Evolutionary conservation across 2,888 invertebrate genomes (phyloP), one percentile per base, ranked within the genome.

Genomic region (Cephus pulcher): DNA sequence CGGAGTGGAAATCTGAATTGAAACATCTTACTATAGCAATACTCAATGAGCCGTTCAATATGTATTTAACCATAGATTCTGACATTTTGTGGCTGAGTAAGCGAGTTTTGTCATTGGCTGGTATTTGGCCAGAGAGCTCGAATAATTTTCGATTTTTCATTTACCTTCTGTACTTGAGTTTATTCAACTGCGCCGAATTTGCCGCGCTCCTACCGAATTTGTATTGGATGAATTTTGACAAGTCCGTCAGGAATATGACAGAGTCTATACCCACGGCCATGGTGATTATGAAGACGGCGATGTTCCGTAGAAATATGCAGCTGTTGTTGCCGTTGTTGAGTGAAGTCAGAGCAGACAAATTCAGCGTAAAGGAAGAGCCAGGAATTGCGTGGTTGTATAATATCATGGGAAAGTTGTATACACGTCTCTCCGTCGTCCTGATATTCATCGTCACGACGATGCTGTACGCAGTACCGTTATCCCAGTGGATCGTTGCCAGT

Each of bases 261-360:
- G 56, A 81, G 56, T 78, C 81, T 12, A 78, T 84, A 37, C 84
- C 84, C 15, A 84, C 81, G 9, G 71, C 81, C 69, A 76, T 84
- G 77, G 81, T 84, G 78, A 73, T 83, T 12, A 73, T 84, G 30
- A 84, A 84, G 78, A 79, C 82, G 69, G 56, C 82, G 70, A 84
- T 84, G 84, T 84, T 84, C 73, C 83, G 84, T 6, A n/a, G 79
- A 76, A 81, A 82, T 69, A 84, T 80, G 79, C 76, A 79, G 77
- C 79, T 76, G 4, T 34, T 82, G 23, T 75, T 78, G 23, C 80
- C 81, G 11, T 69, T 84, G 68, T 73, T 84, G 77, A 34, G 73
- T 33, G 76, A 74, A 23, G 81, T 84, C n/a, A 80, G 35, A n/a
- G 79, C 35, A 68, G 80, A 84, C 76, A 3, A 33, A 33, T 32